phyloP scores from a whole-genome alignment of 2,888 invertebrate genomes.

The Agrotis exclamationis region DNA sequence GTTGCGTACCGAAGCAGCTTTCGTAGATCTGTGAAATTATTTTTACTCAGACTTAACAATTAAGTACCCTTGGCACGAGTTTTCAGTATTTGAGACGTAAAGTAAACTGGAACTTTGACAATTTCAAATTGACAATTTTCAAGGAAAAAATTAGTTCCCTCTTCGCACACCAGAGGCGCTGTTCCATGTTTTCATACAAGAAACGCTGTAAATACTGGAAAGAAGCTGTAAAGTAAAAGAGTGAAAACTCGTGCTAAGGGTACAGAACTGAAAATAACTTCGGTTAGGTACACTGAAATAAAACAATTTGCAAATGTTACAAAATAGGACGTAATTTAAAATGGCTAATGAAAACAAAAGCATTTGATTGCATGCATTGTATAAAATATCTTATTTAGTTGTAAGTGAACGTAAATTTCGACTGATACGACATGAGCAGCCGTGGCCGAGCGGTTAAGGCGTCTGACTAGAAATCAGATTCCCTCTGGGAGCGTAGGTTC shows the following conservation, averaged over 20 bases:
- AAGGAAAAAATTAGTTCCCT: too few species aligned
- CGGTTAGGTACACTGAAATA: background rate
- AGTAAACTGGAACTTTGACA: too few species aligned
- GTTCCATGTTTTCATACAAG: too few species aligned
- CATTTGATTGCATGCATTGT: background rate
- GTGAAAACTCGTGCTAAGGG: too few species aligned
- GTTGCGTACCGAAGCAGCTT: slow-evolving; percentile 93
- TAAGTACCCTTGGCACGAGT: too few species aligned
- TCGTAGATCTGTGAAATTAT: slow-evolving; percentile 92
- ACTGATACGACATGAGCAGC: slow-evolving; percentile 84
- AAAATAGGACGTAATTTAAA: too few species aligned
- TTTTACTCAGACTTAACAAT: background rate
- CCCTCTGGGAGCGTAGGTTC: slow-evolving; percentile 98
- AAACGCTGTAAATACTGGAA: too few species aligned
- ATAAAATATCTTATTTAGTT: fast-evolving
- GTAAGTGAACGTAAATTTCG: slow-evolving; percentile 61
- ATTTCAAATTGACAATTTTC: too few species aligned
- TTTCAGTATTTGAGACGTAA: too few species aligned
- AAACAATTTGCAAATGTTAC: background rate
- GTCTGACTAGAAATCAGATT: slow-evolving; percentile 97
- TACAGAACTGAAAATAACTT: background rate
- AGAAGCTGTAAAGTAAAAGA: too few species aligned
- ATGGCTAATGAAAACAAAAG: background rate
- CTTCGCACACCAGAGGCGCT: too few species aligned
- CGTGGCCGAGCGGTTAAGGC: slow-evolving; percentile 97